Evolutionary conservation across 2,113 vertebrate genomes (phyloP), one percentile per base, ranked within the genome.

Genomic region (Stigmatopora argus): DNA sequence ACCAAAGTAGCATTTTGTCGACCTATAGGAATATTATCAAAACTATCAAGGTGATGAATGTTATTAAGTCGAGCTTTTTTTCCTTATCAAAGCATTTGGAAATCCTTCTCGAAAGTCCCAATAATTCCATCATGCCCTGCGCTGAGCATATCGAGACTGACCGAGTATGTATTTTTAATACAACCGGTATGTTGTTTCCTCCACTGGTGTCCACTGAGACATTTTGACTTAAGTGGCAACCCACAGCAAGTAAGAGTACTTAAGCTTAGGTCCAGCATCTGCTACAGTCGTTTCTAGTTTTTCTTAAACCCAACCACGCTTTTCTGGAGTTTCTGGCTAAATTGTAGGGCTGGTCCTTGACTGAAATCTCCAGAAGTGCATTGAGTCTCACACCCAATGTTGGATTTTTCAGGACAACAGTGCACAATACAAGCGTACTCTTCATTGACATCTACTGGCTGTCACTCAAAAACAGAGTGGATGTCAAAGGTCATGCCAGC

Each of bases 401-500:
- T 41, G 35, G 18, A 44, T 44, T 60, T 10, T 7, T 45, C 58
- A 31, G 41, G 62, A 34, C 6, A 0, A 12, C 46, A 10, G 26
- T 23, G 10, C 46, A 4, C 31, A 5, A 65, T 63, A 31, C 26
- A 31, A 2, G 26, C 26, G 26, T 31, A 0, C 7, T 56, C 64
- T 23, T 52, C 35, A 35, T 47, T n/a, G 41, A 60, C 59, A 47
- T 53, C 65, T 23, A 31, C 44, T 55, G 1, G 1, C 34, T 15
- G 19, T 53, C 65, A 49, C 46, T 72, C 56, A 6, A 21, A 73
- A 63, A n/a, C 10, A 7, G 58, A 64, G 51, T 64, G 44, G 47
- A 71, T 70, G 86, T 82, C 80, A 80, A 71, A 70, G 84, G 85
- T 83, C 79, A 75, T 45, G 70, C 69, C 78, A 79, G 75, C 78